Conservation (phyloP, 2,888 invertebrate species). For the Nasonia oneida region DNA sequence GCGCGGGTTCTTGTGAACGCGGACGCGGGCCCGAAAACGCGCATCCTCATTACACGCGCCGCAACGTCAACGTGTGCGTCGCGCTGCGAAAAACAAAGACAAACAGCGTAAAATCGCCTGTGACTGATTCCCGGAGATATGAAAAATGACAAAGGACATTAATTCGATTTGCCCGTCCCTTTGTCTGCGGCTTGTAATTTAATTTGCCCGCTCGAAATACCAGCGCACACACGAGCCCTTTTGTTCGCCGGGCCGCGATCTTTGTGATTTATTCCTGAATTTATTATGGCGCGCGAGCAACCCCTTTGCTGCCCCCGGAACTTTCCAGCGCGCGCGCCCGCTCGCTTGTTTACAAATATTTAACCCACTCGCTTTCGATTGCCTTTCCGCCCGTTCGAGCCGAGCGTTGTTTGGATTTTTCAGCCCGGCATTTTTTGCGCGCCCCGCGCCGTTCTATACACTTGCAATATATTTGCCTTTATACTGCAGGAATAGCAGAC, state of each 20-base stretch:
- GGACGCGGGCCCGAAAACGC: background rate
- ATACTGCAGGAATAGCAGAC: background rate
- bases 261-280: slow-evolving; percentile 59
- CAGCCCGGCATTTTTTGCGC: background rate
- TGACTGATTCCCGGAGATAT: slow-evolving; percentile 59
- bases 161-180: slow-evolving; percentile 56
- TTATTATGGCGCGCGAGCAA: slow-evolving; percentile 44
- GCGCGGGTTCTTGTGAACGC: background rate
- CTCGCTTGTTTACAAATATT: slow-evolving; percentile 46
- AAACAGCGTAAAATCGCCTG: slow-evolving; percentile 34
- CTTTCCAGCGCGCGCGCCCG: background rate
- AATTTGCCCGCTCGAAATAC: slow-evolving; percentile 56
- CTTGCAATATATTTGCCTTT: background rate
- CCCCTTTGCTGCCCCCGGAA: slow-evolving; percentile 18
- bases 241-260: slow-evolving; percentile 47
- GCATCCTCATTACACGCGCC: slow-evolving; percentile 10
- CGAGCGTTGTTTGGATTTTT: slow-evolving; percentile 6
- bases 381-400: background rate
- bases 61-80: too few relatives aligned
- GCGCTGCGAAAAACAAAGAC: background rate
- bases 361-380: background rate
- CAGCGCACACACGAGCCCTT: slow-evolving; percentile 15
- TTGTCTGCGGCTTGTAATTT: slow-evolving; percentile 53
- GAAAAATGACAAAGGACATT: slow-evolving; percentile 57
- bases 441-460: background rate